Percentiles rank a stretch among this genome's conserved stretches.
phyloP scores from a whole-genome alignment of 2,797 vertebrate species.

The Oryzias dopingdopingensis region DNA sequence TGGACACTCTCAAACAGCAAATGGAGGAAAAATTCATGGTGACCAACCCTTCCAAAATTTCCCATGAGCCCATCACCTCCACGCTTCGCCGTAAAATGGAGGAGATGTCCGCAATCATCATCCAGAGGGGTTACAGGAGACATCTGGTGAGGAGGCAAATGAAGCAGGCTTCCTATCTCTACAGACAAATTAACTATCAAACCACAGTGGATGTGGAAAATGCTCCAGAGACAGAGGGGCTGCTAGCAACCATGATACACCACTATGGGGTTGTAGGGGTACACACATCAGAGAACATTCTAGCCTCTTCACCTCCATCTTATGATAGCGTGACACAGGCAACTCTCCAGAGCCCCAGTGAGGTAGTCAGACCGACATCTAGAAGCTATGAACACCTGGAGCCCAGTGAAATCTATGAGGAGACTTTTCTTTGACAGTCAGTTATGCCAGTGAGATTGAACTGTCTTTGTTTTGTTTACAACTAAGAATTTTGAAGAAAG shows the following conservation, averaged over 20 bases:
- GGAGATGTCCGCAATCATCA: constrained; percentile 87
- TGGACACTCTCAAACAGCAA: constrained; percentile 97
- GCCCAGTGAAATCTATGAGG: constrained; percentile 81
- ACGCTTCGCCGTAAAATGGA: constrained; percentile 92
- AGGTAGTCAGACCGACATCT: constrained; percentile 69
- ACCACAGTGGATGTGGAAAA: constrained; percentile 77
- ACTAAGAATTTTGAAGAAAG: constrained; percentile 72
- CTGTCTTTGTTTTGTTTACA: constrained; percentile 76
- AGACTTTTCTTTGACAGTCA: constrained; percentile 85
- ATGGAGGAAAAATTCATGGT: constrained; percentile 99
- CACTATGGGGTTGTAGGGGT: constrained; percentile 78
- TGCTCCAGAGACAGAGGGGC: constrained; percentile 87
- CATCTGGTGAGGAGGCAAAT: constrained; percentile 89
- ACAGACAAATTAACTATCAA: constrained; percentile 83
- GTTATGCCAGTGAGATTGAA: constrained; percentile 25
- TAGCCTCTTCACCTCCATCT: constrained; percentile 87
- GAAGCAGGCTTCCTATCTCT: constrained; percentile 92
- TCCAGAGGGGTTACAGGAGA: constrained; percentile 90
- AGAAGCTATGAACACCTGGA: constrained; percentile 78
- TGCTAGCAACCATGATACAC: constrained; percentile 87
- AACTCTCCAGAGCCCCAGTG: constrained; percentile 67
- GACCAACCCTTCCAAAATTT: constrained; percentile 92
- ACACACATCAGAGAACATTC: constrained; percentile 55
- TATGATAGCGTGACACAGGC: constrained; percentile 88
- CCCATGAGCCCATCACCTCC: constrained; percentile 95